phyloP scores from a whole-genome alignment of 2,888 invertebrate species.

The Esperia sulphurella region DNA sequence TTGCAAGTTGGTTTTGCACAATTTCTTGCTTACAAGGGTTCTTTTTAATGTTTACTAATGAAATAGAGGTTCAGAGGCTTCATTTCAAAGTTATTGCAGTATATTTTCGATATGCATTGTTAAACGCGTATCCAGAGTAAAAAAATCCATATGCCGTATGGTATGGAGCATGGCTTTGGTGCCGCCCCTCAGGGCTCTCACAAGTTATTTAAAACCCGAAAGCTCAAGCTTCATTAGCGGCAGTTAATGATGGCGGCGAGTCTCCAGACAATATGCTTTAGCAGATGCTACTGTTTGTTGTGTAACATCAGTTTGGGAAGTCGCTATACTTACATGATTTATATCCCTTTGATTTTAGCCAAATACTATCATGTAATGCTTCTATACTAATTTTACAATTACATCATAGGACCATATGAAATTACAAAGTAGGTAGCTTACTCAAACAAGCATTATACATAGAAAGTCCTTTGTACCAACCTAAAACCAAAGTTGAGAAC shows the following conservation, averaged over 20 bases:
- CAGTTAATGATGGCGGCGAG: slow-evolving; percentile 73
- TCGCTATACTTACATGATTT: slow-evolving; percentile 6
- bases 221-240: slow-evolving; percentile 76
- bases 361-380: no score
- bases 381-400: no score
- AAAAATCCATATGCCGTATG: slow-evolving; percentile 64
- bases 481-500: background rate
- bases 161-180: slow-evolving; percentile 31
- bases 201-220: slow-evolving; percentile 73
- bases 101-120: slow-evolving; percentile 60
- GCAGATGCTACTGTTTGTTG: slow-evolving; percentile 48
- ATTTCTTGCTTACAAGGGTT: slow-evolving; percentile 20
- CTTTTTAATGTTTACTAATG: slow-evolving; percentile 13
- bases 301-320: slow-evolving; percentile 32
- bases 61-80: slow-evolving; percentile 26
- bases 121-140: slow-evolving; percentile 59
- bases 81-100: slow-evolving; percentile 55
- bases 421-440: slow-evolving; percentile 4
- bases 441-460: no score
- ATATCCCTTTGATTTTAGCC: no score
- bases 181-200: slow-evolving; percentile 59
- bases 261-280: slow-evolving; percentile 45
- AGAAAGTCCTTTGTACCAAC: background rate
- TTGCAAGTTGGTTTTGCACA: slow-evolving; percentile 24
- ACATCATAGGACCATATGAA: background rate